These are phyloP conservation scores for Rhopalosiphum padi DNA, from an alignment of 1,140 invertebrate species.

Conservation along the genomic window DNA sequence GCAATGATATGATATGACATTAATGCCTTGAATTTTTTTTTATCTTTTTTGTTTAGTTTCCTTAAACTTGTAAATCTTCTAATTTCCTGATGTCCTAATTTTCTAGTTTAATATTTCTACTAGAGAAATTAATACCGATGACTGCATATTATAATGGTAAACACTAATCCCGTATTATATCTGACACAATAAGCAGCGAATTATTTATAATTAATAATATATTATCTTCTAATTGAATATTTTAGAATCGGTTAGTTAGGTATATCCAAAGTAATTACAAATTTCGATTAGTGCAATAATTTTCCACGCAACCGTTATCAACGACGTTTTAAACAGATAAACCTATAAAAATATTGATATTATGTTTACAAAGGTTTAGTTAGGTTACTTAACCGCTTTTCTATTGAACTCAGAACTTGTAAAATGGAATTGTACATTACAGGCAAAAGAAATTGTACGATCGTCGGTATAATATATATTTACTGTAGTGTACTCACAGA, in stretches of 20 bases:
- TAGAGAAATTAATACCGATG: neutral
- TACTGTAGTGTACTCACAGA: neutral
- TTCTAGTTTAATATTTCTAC: neutral
- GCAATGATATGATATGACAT: neutral
- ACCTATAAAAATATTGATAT: neutral
- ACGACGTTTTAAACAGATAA: neutral
- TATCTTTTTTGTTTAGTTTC: neutral
- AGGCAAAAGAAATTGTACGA: neutral
- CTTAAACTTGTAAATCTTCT: neutral
- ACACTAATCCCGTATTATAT: neutral
- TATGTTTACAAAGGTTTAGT: neutral
- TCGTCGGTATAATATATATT: neutral
- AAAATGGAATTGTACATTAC: neutral
- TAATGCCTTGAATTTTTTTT: neutral
- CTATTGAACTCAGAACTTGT: neutral
- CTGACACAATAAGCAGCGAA: neutral
- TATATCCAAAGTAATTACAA: neutral
- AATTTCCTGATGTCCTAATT: neutral
- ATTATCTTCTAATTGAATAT: neutral
- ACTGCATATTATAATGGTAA: neutral
- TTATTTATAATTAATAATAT: neutral
- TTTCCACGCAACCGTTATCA: neutral
- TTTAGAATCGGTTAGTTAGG: neutral
- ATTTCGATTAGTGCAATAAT: neutral
- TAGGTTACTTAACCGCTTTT: neutral